Conservation (phyloP, 2,888 invertebrate genomes). For the Phorcus lineatus region DNA sequence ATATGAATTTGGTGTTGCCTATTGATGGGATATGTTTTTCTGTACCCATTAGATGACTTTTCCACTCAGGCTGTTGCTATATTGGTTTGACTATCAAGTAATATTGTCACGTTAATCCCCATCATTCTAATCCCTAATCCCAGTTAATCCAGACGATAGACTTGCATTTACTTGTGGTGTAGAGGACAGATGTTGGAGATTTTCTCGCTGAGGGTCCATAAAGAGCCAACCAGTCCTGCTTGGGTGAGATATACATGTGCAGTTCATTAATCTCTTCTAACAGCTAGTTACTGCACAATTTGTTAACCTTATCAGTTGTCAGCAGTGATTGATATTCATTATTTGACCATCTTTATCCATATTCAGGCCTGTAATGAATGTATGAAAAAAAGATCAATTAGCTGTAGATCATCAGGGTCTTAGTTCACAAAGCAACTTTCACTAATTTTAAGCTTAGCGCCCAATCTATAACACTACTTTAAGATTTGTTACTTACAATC, state of each 20-base stretch:
- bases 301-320: too few relatives aligned
- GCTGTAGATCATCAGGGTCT: too few relatives aligned
- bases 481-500: too few relatives aligned
- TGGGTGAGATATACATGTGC: neutral
- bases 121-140: neutral
- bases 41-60: neutral
- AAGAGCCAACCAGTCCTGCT: neutral
- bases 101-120: slow-evolving; percentile 2
- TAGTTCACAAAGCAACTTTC: too few relatives aligned
- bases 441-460: too few relatives aligned
- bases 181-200: neutral
- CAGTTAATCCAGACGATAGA: slow-evolving; percentile 8
- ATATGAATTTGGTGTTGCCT: neutral
- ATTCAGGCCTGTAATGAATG: too few relatives aligned
- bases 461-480: too few relatives aligned
- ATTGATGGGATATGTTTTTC: neutral
- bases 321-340: too few relatives aligned
- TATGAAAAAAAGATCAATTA: too few relatives aligned
- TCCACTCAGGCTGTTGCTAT: neutral
- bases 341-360: too few relatives aligned
- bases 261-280: neutral
- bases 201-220: neutral
- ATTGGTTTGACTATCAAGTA: neutral
- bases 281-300: neutral
- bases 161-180: neutral